Base-by-base conservation (phyloP, 2,113 vertebrate genomes). In the Corvus hawaiiensis region DNA sequence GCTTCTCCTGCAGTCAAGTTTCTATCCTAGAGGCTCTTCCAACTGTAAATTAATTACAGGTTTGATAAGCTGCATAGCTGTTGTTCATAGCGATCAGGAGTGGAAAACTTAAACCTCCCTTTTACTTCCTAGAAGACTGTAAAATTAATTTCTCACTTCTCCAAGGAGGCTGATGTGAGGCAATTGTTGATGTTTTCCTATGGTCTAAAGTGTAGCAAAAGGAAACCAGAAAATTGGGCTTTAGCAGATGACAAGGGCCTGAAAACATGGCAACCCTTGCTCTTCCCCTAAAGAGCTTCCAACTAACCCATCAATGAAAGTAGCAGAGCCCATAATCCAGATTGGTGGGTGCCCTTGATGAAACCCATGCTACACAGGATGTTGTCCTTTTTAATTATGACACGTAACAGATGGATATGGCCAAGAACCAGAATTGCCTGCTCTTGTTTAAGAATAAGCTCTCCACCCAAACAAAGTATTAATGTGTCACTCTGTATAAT, bases 381-480 rank as follows among this genome's bases (percentile, higher is more conserved):
- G 59, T 71, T 9, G 0, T 92, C 78, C 72, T 88, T 93, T 90
- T 89, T 84, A 86, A 93, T 76, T 23, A 86, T 20, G 64, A 91
- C 75, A 75, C 90, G 90, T 91, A 95, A 91, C 72, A 96, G 84
- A 94, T 11, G 13, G 79, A 75, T 78, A 87, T 3, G 10, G 72
- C 79, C 76, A 68, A 79, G 76, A 93, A 93, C 79, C 84, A 94
- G 73, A 83, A 88, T 71, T 67, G 89, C 67, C 89, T 95, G 90
- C 39, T 92, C 83, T 94, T 55, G 48, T 86, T 94, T 76, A 80
- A 94, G 93, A 89, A 82, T 92, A 94, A 96, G 74, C 86, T 91
- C 67, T 88, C 73, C 78, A 96, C 77, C 84, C 80, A 95, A 96
- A 96, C 94, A 95, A 83, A 96, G 93, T 90, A 95, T 96, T 96